Evolutionary conservation across 2,797 vertebrate species (phyloP).

Genomic region (Eremophila alpestris): DNA sequence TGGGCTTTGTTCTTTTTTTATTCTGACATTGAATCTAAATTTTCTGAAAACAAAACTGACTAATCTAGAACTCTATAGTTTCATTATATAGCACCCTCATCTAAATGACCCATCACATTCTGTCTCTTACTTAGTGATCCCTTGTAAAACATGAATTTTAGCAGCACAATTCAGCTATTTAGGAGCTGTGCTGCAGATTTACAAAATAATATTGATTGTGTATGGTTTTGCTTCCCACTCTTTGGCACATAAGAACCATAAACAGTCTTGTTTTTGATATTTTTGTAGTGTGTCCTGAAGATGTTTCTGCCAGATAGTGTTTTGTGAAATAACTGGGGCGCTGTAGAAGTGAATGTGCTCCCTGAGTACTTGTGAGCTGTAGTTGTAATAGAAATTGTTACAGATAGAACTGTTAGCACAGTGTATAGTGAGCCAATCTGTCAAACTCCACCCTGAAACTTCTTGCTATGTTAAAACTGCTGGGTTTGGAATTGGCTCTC

Average conservation of each 20-base stretch:
- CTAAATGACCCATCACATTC: background rate
- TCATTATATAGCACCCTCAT: background rate
- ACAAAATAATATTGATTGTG: background rate
- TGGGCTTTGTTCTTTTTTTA: background rate
- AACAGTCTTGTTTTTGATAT: background rate
- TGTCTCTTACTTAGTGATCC: background rate
- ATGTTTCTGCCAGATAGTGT: background rate
- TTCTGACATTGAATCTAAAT: background rate
- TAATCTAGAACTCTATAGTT: background rate
- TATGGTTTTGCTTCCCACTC: background rate
- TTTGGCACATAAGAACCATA: background rate
- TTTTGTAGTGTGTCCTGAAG: background rate
- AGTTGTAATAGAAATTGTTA: background rate
- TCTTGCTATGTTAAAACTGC: background rate
- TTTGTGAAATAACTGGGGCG: background rate
- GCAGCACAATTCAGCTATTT: background rate
- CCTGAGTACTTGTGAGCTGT: background rate
- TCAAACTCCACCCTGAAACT: background rate
- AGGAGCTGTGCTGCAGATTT: background rate
- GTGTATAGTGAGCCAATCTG: rapidly evolving
- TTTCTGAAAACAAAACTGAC: background rate
- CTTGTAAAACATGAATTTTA: background rate
- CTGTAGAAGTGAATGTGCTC: background rate
- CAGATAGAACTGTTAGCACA: background rate
- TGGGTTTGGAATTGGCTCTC: background rate